Evolutionary conservation across 2,797 vertebrate genomes (phyloP).

Genomic region (Podarcis lilfordi): DNA sequence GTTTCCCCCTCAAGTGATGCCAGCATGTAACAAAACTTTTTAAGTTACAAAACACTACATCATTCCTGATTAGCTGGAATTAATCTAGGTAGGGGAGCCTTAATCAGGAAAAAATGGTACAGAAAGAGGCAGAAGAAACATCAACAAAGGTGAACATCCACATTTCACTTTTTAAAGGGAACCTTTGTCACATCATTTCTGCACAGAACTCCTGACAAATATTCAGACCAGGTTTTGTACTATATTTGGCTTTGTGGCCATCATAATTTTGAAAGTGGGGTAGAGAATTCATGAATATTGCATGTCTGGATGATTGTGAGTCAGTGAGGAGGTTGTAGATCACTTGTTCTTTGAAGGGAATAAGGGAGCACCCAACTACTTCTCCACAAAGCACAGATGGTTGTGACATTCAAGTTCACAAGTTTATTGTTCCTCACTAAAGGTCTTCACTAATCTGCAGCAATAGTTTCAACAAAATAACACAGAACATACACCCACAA

Average conservation of each 20-base stretch:
- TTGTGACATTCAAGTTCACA: too few species aligned
- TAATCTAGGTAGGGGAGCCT: not conserved
- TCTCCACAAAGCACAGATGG: not conserved
- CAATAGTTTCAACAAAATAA: too few species aligned
- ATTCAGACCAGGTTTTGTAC: not conserved
- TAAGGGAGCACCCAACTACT: not conserved
- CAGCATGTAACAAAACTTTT: not conserved
- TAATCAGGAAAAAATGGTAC: not conserved
- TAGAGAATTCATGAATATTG: not conserved
- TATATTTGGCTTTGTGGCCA: not conserved
- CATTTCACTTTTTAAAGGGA: too few species aligned
- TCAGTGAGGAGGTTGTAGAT: too few species aligned
- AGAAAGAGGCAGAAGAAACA: not conserved
- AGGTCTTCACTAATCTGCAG: too few species aligned
- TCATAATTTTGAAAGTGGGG: not conserved
- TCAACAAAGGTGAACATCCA: too few species aligned
- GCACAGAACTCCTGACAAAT: not conserved
- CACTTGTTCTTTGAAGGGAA: not conserved
- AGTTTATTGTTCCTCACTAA: too few species aligned
- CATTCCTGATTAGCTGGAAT: not conserved
- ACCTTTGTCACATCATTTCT: too few species aligned
- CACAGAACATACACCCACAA: too few species aligned
- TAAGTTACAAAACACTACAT: not conserved
- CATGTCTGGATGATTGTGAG: not conserved
- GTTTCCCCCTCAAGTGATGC: not conserved